Evolutionary conservation across 2,113 vertebrate species (phyloP).

Genomic region (Actenoides hombroni): DNA sequence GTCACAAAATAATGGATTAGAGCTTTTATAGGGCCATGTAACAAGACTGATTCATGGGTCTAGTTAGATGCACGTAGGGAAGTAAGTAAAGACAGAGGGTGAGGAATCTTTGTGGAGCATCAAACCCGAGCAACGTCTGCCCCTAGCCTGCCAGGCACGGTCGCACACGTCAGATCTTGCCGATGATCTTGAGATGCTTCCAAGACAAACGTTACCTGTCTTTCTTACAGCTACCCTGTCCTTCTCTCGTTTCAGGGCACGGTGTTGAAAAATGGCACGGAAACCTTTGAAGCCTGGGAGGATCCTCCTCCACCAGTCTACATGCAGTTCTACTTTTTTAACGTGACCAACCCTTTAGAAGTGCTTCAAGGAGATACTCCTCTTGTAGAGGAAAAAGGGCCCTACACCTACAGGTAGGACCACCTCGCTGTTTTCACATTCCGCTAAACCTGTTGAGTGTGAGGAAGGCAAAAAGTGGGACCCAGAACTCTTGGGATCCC

Average conservation of each 20-base stretch:
- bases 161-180: background rate
- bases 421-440: background rate
- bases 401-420: slow-evolving; percentile 91
- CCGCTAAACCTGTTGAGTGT: background rate
- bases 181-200: background rate
- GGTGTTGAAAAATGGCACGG: slow-evolving; percentile 87
- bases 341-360: slow-evolving; percentile 86
- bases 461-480: background rate
- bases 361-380: slow-evolving; percentile 82
- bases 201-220: background rate
- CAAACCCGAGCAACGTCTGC: background rate
- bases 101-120: background rate
- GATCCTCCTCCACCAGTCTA: slow-evolving; percentile 88
- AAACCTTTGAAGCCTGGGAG: slow-evolving; percentile 88
- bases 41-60: rapidly evolving
- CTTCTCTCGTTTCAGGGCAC: slow-evolving; percentile 77
- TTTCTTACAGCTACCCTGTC: background rate
- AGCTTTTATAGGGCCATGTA: background rate
- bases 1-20: background rate
- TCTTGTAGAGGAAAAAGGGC: slow-evolving; percentile 83
- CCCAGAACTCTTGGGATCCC: background rate
- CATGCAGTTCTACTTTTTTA: slow-evolving; percentile 94
- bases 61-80: background rate
- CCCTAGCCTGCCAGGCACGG: background rate
- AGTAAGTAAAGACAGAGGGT: background rate